A percentile compares a stretch with the other conserved stretches of the same genome.
These are phyloP conservation scores for Bradypodion pumilum DNA, from an alignment of 2,797 vertebrate genomes.

Conservation along the genomic window DNA sequence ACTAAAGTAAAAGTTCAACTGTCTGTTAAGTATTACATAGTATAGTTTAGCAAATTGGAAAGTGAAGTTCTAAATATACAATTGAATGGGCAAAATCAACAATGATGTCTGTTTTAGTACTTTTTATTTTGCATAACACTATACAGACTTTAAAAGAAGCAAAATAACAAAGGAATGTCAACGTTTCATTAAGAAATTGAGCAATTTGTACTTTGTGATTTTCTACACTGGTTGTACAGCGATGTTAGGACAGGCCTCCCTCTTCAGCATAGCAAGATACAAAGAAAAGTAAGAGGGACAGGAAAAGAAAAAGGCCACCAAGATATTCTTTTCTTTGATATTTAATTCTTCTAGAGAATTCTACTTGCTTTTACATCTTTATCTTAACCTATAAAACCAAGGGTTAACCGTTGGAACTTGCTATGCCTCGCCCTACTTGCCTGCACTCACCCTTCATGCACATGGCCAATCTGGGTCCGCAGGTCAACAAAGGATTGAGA, in stretches of 20 bases:
- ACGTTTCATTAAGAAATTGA: background rate
- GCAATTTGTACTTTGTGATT: background rate
- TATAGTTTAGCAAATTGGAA: no score
- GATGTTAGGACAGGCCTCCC: background rate
- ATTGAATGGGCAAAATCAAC: background rate
- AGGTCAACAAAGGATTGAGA: no score
- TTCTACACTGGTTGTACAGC: background rate
- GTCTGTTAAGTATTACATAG: no score
- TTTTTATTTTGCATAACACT: conserved; percentile 25
- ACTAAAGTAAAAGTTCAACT: no score
- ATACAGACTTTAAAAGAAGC: background rate
- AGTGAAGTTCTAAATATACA: background rate
- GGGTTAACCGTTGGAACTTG: no score
- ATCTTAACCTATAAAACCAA: no score
- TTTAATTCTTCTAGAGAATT: background rate
- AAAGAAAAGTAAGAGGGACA: background rate
- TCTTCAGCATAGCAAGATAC: background rate
- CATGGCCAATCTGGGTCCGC: no score
- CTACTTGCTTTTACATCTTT: no score
- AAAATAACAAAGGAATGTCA: conserved; percentile 4
- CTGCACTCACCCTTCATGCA: no score
- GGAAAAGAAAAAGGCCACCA: background rate
- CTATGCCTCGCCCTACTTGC: no score
- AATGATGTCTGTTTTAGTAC: background rate
- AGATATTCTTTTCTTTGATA: background rate